Evolutionary conservation across 2,113 vertebrate species (phyloP), one percentile per base, ranked within the genome.

Genomic region (Heterochromis multidens): DNA sequence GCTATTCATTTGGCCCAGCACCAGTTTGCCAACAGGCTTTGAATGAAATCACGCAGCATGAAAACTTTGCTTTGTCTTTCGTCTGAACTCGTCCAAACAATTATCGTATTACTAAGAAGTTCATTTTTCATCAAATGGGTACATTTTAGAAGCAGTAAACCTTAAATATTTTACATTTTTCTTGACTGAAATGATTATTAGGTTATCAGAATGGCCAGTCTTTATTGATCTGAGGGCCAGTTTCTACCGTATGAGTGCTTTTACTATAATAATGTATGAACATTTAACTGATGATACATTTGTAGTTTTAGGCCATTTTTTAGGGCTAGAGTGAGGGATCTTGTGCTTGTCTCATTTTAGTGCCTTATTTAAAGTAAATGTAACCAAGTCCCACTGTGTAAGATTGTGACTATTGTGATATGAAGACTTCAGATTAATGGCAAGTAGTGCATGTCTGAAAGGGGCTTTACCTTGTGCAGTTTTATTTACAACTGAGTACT

Each of bases 61-160:
- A n/a, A n/a, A n/a, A n/a, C n/a, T n/a, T n/a, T n/a, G n/a, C n/a
- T n/a, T n/a, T n/a, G n/a, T n/a, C n/a, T n/a, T n/a, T n/a, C n/a
- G n/a, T n/a, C n/a, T n/a, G n/a, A n/a, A n/a, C n/a, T n/a, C n/a
- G n/a, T n/a, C n/a, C n/a, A n/a, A n/a, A n/a, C n/a, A n/a, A n/a
- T n/a, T n/a, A n/a, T n/a, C n/a, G n/a, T n/a, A n/a, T n/a, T n/a
- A n/a, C n/a, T n/a, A n/a, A n/a, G n/a, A n/a, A n/a, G 1, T 65
- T 65, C 21, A 16, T 65, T 65, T 65, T 65, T 40, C 62, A 0
- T 1, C 13, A 12, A 65, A 0, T 9, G 62, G 62, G 37, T 7
- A 8, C 62, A 65, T 40, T 21, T 65, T 16, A 16, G 21, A 23
- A 12, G 62, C 33, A 23, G 37, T 14, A 65, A 14, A n/a, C 13